These are phyloP conservation scores for Saccostrea cuccullata DNA, from an alignment of 1,140 invertebrate species.

Conservation along the genomic window DNA sequence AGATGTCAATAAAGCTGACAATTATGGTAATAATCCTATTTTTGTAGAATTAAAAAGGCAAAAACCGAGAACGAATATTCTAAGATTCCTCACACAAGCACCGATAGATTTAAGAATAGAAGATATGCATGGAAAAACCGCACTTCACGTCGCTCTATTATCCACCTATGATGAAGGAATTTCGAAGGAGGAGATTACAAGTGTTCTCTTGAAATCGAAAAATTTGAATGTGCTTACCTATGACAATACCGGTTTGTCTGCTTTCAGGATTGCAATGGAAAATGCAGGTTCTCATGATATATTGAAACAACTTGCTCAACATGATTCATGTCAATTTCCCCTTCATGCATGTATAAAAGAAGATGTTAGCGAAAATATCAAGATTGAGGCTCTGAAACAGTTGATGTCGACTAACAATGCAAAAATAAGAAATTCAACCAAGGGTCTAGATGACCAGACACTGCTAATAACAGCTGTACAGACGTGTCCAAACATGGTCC, in stretches of 20 bases:
- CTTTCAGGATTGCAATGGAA: not conserved
- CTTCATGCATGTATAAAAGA: not conserved
- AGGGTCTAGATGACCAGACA: not conserved
- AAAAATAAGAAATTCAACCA: not conserved
- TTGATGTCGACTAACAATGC: not conserved
- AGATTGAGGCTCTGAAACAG: not conserved
- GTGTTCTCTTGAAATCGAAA: not conserved
- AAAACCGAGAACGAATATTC: not conserved
- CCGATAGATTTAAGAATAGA: not conserved
- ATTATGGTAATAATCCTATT: not conserved
- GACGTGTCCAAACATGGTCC: not conserved
- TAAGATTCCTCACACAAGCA: not conserved
- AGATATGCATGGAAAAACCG: not conserved
- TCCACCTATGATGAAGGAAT: not conserved
- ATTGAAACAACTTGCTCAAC: not conserved
- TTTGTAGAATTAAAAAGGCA: conserved; percentile 11
- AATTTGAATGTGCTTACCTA: not conserved
- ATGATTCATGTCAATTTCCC: not conserved
- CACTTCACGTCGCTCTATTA: not conserved
- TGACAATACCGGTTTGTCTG: not conserved
- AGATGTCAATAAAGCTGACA: not conserved
- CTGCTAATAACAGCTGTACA: not conserved
- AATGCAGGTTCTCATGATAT: not conserved
- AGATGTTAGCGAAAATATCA: not conserved
- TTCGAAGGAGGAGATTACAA: not conserved